Conservation (phyloP, 1,140 invertebrate genomes). For the Ruditapes philippinarum region DNA sequence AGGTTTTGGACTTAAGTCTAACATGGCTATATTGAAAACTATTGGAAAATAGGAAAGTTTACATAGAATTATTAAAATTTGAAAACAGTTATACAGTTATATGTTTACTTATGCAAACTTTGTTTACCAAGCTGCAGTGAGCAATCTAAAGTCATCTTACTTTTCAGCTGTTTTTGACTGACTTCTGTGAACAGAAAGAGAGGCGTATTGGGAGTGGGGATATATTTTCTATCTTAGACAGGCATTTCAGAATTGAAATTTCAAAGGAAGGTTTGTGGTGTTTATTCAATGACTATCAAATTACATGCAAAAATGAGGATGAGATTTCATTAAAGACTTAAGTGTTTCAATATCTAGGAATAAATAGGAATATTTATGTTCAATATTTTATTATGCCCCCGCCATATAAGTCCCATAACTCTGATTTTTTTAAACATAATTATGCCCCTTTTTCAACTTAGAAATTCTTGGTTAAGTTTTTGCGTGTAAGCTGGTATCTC, state of each 20-base stretch:
- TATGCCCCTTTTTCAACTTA: too few relatives aligned
- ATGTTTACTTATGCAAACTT: background rate
- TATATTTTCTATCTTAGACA: background rate
- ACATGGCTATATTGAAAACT: too few relatives aligned
- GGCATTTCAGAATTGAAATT: background rate
- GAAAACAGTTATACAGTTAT: too few relatives aligned
- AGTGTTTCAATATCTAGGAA: background rate
- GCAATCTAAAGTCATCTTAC: background rate
- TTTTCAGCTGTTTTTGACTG: constrained; percentile 2
- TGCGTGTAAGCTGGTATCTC: too few relatives aligned
- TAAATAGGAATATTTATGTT: background rate
- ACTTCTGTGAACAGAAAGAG: background rate
- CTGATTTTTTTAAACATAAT: too few relatives aligned
- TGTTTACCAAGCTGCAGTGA: background rate
- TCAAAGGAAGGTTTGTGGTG: background rate
- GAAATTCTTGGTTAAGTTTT: too few relatives aligned
- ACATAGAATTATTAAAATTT: background rate
- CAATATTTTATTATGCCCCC: background rate
- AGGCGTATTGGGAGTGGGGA: background rate
- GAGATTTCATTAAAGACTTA: background rate
- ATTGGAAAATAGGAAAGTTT: too few relatives aligned
- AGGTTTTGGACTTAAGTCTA: too few relatives aligned
- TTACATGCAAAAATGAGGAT: background rate
- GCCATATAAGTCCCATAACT: too few relatives aligned
- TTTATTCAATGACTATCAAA: background rate